Evolutionary conservation across 2,888 invertebrate species (phyloP).

Genomic region (Drosophila yooni): DNA sequence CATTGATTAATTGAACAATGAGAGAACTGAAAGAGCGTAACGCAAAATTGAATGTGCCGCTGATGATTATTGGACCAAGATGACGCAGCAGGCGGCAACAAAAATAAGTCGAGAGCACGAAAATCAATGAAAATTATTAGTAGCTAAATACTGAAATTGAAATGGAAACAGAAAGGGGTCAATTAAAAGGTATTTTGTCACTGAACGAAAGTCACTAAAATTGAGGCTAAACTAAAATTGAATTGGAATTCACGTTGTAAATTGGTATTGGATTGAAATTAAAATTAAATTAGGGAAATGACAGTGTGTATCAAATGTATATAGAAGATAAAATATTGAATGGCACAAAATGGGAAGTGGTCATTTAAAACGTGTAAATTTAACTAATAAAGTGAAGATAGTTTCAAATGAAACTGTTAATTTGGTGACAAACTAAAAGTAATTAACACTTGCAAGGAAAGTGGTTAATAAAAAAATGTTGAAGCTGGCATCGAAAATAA

Average conservation of each 20-base stretch:
- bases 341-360: not conserved
- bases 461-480: not conserved
- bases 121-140: slow-evolving; percentile 23
- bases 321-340: not conserved
- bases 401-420: not conserved
- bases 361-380: not conserved
- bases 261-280: not conserved
- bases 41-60: slow-evolving; percentile 44
- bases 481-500: slow-evolving; percentile 11
- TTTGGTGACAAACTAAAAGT: not conserved
- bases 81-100: slow-evolving; percentile 64
- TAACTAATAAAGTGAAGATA: not conserved
- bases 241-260: slow-evolving; percentile 3
- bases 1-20: slow-evolving; percentile 61
- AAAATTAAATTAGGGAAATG: not conserved
- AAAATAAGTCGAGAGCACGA: not conserved
- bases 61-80: slow-evolving; percentile 35
- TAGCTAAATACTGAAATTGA: slow-evolving; percentile 8
- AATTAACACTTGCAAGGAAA: not conserved
- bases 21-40: slow-evolving; percentile 27
- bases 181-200: slow-evolving; percentile 21
- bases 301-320: not conserved
- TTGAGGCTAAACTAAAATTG: slow-evolving; percentile 9
- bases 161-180: slow-evolving; percentile 14
- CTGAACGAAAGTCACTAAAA: slow-evolving; percentile 19